phyloP scores from a whole-genome alignment of 2,113 vertebrate genomes.

The Hassar affinis region DNA sequence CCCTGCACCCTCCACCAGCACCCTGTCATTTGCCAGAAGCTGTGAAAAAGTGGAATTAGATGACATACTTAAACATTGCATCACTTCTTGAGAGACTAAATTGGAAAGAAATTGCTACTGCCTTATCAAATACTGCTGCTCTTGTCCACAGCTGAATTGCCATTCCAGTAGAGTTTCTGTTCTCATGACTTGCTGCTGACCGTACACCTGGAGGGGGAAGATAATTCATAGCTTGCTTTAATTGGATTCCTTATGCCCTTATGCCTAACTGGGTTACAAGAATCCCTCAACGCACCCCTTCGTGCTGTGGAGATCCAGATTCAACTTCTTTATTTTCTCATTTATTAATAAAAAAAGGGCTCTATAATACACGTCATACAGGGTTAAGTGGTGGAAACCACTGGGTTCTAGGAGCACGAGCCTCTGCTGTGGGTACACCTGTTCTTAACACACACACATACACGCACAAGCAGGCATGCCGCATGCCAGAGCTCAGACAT shows the following conservation, averaged over 20 bases:
- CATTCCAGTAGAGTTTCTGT: neutral
- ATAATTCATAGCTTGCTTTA: neutral
- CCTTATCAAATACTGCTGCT: neutral
- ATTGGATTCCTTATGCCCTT: neutral
- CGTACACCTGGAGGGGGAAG: neutral
- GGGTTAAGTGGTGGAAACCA: slow-evolving; percentile 2
- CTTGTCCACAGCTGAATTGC: neutral
- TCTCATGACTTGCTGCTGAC: neutral
- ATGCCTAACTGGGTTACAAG: neutral
- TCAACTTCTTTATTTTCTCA: neutral
- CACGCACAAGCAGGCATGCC: neutral
- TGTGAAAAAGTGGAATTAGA: neutral
- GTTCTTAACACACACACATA: slow-evolving; percentile 7
- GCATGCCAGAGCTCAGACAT: slow-evolving; percentile 43
- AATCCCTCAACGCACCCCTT: neutral
- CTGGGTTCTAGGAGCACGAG: neutral
- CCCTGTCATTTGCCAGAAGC: neutral
- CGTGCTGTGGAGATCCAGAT: neutral
- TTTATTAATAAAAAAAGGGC: neutral
- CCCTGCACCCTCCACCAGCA: neutral
- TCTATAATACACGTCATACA: too few relatives aligned
- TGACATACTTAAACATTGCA: neutral
- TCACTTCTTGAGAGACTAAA: neutral
- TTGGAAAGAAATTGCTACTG: neutral
- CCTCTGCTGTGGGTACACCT: slow-evolving; percentile 21